Evolutionary conservation across 2,113 vertebrate species (phyloP), one percentile per base, ranked within the genome.

Genomic region (Aepyceros melampus): DNA sequence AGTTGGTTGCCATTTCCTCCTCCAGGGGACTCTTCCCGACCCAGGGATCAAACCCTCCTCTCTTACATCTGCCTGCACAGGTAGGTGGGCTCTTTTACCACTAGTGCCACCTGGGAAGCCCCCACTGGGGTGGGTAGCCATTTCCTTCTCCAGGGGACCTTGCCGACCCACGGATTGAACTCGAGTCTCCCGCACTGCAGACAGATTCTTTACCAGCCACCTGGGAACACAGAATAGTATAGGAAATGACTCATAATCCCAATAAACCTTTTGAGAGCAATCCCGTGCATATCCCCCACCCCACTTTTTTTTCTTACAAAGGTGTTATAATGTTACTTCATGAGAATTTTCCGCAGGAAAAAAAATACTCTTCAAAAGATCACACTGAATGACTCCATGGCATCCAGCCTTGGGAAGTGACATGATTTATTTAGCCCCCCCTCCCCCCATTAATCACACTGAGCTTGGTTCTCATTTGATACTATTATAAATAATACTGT

Each of bases 401-500:
- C 87, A 43, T 47, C 29, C 43, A 62, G 49, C n/a, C 53, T 87
- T 88, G 55, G 12, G 56, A 74, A 43, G 56, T 62, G 76, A 36
- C 27, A 21, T 96, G 56, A 92, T 97, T 95, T 92, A 94, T 96
- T 88, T 91, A 67, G 83, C 25, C 51, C 36, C 3, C 45, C 15
- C 40, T 93, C 91, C 76, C 84, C 84, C 85, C 93, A 84, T 94
- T 92, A 76, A 96, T 95, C 92, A 90, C 93, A 96, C 90, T 97
- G 87, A 82, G 58, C 81, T 89, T 94, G 87, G 89, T 97, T 95
- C 53, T 81, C 71, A 78, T 94, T 97, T 93, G 90, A 96, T n/a
- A 36, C 51, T 96, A 93, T 97, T 97, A 88, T 94, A 97, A 97
- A 93, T 94, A 97, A 98, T 78, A 49, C 88, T 74, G 33, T 88